Conservation (phyloP, 2,797 vertebrate genomes). For the Molossus molossus region DNA sequence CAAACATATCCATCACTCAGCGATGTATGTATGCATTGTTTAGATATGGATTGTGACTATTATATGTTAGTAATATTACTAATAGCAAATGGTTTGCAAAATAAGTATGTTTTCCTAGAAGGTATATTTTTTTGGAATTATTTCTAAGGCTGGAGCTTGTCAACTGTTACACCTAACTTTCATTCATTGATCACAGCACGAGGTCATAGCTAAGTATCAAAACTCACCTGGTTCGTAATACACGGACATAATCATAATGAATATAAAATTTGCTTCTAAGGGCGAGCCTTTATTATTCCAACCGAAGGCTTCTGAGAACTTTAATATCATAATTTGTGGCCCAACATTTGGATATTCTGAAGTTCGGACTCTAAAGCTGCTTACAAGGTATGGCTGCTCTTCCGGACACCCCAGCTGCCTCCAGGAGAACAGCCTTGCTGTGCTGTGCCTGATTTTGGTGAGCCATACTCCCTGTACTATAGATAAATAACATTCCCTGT, state of each 20-base stretch:
- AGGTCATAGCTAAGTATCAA: background rate
- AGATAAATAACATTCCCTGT: background rate
- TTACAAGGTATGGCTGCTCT: background rate
- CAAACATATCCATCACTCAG: background rate
- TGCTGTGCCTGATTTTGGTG: background rate
- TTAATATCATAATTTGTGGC: background rate
- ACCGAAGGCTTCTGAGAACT: background rate
- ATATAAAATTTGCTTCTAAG: background rate
- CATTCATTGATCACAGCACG: background rate
- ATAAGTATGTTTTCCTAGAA: background rate
- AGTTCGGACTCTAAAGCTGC: background rate
- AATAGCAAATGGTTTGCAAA: background rate
- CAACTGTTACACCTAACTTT: background rate
- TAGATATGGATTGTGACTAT: background rate
- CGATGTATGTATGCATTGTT: background rate
- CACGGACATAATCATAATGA: background rate
- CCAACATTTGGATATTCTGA: background rate
- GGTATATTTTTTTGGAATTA: slow-evolving; percentile 1
- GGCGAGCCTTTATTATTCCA: background rate
- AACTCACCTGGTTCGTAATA: background rate
- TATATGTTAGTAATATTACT: background rate
- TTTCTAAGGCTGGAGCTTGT: background rate
- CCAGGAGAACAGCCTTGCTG: too few species aligned
- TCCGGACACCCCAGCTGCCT: too few species aligned
- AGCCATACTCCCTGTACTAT: background rate